Evolutionary conservation across 2,888 invertebrate species (phyloP).

Genomic region (Pelosia muscerda): DNA sequence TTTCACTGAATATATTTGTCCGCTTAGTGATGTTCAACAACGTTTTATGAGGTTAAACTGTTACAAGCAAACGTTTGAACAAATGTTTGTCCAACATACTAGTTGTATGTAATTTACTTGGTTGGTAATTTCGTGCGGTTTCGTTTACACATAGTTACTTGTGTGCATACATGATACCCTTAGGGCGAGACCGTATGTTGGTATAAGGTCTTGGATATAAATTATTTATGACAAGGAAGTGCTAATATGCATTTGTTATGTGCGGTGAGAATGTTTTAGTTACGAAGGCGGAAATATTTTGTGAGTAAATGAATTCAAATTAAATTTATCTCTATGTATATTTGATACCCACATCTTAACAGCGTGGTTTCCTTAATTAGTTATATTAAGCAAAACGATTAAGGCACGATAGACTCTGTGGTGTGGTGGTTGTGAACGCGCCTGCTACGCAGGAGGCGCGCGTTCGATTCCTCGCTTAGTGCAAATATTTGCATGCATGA

Average conservation of each 20-base stretch:
- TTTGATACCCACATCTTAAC: not conserved
- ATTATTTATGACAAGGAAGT: conserved; percentile 14
- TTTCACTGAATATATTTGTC: no score
- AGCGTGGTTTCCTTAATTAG: not conserved
- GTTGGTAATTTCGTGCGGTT: conserved; percentile 22
- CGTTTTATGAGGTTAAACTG: conserved; percentile 13
- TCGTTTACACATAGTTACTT: conserved; percentile 19
- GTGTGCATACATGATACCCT: conserved; percentile 20
- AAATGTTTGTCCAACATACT: conserved; percentile 33
- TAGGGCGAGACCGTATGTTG: conserved; percentile 8
- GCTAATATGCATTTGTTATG: conserved; percentile 13
- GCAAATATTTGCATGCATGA: no score
- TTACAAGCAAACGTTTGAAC: conserved; percentile 20
- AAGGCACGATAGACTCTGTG: no score
- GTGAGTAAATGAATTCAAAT: not conserved
- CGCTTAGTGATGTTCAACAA: no score
- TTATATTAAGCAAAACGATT: not conserved
- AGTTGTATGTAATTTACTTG: conserved; percentile 30
- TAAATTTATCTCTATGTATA: not conserved
- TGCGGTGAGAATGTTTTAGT: conserved; percentile 14
- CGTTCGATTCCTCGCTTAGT: no score
- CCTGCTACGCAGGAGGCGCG: no score
- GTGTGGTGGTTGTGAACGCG: no score
- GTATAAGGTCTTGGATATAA: not conserved
- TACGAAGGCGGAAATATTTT: not conserved